phyloP scores from a whole-genome alignment of 2,888 invertebrate genomes.

The Pardosa pseudoannulata region DNA sequence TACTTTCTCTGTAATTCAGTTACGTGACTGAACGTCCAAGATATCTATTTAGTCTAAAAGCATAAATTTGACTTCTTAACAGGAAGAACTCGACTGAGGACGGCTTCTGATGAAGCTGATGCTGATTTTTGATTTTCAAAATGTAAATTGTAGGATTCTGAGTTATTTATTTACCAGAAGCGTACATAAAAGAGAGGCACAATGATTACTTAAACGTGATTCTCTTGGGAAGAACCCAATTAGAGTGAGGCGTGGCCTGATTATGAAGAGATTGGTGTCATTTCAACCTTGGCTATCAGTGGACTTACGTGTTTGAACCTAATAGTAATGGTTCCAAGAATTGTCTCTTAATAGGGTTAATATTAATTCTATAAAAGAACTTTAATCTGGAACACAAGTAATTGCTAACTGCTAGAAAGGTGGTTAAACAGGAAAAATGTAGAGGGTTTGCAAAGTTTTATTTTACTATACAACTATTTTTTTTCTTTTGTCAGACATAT shows the following conservation, averaged over 20 bases:
- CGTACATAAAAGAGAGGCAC: background rate
- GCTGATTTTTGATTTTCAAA: background rate
- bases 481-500: too few species aligned
- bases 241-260: constrained; percentile 44
- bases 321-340: constrained; percentile 38
- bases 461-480: too few species aligned
- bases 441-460: too few species aligned
- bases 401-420: too few species aligned
- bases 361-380: background rate
- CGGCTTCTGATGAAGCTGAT: background rate
- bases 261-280: constrained; percentile 45
- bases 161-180: constrained; percentile 12
- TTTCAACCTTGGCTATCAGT: constrained; percentile 52
- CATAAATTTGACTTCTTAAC: background rate
- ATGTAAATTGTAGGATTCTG: background rate
- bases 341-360: constrained; percentile 34
- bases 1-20: background rate
- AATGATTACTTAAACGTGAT: constrained; percentile 20
- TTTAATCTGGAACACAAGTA: background rate
- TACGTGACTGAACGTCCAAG: background rate
- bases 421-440: too few species aligned
- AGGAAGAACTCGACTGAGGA: background rate
- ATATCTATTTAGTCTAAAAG: background rate
- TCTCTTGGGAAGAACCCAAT: constrained; percentile 50
- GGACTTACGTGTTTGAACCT: constrained; percentile 26